Conservation (phyloP, 1,140 invertebrate genomes). For the Whitmania pigra region DNA sequence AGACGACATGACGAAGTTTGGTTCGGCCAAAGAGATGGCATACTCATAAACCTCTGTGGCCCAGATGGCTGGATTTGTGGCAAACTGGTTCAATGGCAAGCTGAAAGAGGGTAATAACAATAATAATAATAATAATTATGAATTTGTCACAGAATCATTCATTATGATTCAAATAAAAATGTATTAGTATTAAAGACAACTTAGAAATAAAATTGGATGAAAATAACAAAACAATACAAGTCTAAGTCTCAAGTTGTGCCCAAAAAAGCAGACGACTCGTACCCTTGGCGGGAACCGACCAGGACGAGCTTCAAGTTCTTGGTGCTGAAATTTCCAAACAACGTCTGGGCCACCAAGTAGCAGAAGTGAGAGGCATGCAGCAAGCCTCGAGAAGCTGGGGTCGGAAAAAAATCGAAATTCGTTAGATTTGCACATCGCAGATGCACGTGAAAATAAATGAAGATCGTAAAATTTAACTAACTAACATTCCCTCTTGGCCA, state of each 20-base stretch:
- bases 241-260: not conserved
- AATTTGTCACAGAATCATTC: too few species aligned
- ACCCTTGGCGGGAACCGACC: conserved; percentile 54
- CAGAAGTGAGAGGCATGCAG: conserved; percentile 81
- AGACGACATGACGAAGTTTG: conserved; percentile 56
- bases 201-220: conserved; percentile 6
- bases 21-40: conserved; percentile 62
- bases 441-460: too few species aligned
- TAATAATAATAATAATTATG: too few species aligned
- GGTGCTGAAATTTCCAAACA: conserved; percentile 53
- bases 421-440: too few species aligned
- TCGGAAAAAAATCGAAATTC: not conserved
- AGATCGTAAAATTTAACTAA: too few species aligned
- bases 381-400: conserved; percentile 49
- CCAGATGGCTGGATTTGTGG: conserved; percentile 69
- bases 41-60: conserved; percentile 90
- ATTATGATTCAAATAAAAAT: not conserved
- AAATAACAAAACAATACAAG: too few species aligned
- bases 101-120: conserved; percentile 26
- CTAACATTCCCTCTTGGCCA: too few species aligned
- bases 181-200: not conserved
- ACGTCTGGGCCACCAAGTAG: conserved; percentile 72
- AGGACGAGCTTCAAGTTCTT: conserved; percentile 58
- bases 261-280: conserved; percentile 19
- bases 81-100: conserved; percentile 50